Evolutionary conservation across 2,113 vertebrate genomes (phyloP), one percentile per base, ranked within the genome.

Genomic region (Erinaceus europaeus): DNA sequence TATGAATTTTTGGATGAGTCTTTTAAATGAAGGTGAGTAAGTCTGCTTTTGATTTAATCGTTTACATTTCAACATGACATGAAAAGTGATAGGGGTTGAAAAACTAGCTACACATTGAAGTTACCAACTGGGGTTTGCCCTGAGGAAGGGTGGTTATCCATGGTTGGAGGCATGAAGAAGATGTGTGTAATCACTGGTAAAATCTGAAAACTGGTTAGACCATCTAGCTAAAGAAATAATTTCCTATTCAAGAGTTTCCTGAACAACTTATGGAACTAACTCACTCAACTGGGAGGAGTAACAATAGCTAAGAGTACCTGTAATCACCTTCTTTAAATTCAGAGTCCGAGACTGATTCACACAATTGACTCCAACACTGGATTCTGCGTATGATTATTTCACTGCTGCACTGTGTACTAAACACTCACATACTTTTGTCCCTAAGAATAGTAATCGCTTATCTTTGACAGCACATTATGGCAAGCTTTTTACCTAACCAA

Each of bases 401-500:
- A 73, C 52, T 73, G 44, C 68, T 73, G 62, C 25, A 38, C 44
- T 46, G 3, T 40, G 25, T 42, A n/a, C 3, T 17, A 52, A 2
- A 79, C 23, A 27, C 15, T 14, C 36, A 11, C 0, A 3, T 9
- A 3, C 57, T 50, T 61, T 48, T 2, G 38, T 11, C 53, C 32
- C n/a, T 38, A 2, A 44, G 18, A 73, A 71, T 2, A 59, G 8
- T 44, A 36, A 78, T 14, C 68, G 29, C 73, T 76, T 91, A 40
- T 55, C 65, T 69, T 18, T 38, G 71, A 32, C 72, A 48, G 80
- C 40, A 12, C 20, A 46, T 18, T 4, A 15, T 17, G 23, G 9
- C 15, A 61, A 84, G 77, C 9, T 21, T 89, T 77, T n/a, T 52
- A 86, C 64, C 76, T 59, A 75, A 78, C 73, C 90, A 57, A 75